These are phyloP conservation scores for Papilio polyxenes DNA, from an alignment of 1,140 invertebrate species.

Conservation along the genomic window DNA sequence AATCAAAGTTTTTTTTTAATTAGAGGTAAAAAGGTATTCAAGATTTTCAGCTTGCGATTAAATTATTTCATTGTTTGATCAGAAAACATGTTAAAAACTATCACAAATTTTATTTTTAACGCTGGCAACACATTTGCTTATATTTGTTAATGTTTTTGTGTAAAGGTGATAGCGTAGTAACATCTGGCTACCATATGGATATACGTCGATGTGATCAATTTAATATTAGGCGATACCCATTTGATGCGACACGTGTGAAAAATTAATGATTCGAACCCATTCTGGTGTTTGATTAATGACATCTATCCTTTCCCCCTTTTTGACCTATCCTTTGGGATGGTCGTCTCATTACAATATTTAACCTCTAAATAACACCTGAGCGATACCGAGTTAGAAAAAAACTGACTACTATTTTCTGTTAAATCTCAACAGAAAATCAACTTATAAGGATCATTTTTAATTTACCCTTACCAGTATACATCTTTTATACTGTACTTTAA, in stretches of 20 bases:
- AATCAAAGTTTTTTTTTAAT: no score
- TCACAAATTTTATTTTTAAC: no score
- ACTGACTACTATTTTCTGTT: background rate
- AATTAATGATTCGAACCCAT: conserved; percentile 18
- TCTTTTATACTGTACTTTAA: no score
- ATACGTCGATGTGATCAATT: background rate
- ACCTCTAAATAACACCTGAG: background rate
- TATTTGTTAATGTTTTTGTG: background rate
- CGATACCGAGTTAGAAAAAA: background rate
- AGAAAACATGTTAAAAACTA: no score
- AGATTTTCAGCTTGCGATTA: no score
- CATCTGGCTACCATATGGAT: background rate
- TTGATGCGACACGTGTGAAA: conserved; percentile 26
- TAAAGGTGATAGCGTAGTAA: background rate
- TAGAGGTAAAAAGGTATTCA: no score
- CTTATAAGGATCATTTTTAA: no score
- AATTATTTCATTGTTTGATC: no score
- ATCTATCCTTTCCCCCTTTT: background rate
- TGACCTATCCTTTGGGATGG: background rate
- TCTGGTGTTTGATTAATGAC: conserved; percentile 1
- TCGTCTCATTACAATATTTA: background rate
- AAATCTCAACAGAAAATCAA: no score
- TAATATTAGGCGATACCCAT: background rate
- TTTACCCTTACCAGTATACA: no score
- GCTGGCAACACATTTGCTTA: no score